Base-by-base conservation (phyloP, 2,113 vertebrate genomes). In the Anarrhichthys ocellatus region DNA sequence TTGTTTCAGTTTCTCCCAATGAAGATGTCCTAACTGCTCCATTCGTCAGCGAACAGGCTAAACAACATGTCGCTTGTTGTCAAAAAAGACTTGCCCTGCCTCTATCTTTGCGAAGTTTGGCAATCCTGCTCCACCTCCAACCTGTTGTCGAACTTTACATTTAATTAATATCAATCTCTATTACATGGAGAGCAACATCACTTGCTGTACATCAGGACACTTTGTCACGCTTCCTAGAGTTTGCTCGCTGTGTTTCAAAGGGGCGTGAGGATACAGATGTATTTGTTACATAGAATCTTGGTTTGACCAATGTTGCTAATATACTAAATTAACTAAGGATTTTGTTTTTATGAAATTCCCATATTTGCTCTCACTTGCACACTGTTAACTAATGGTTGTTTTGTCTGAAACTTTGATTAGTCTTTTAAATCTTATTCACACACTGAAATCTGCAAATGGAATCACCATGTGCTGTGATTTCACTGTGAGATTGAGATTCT, bases 371-470 rank as follows among this genome's bases (percentile, higher is more conserved):
- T 27, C 27, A 24, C 17, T 59, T 40, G 61, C 10, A 24, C 48
- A 58, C 18, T 32, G 4, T 67, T 48, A 66, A 71, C 42, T 62
- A 22, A 64, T 68, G 32, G 11, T 6, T 40, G 10, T 20, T 46
- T 10, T 36, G 6, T n/a, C 14, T 65, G 9, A 76, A 34, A 42
- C 54, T 56, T 18, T 62, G 14, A 38, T 65, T 9, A 2, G 2
- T 76, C 29, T 40, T 62, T 81, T 46, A 48, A 88, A 77, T 73
- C 50, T n/a, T 65, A 68, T 79, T 66, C 56, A 4, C 32, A 63
- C 32, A 36, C 32, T 36, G 32, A 63, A 63, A 36, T 36, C 61
- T 20, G 18, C 61, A 22, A 34, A 36, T 22, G 22, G 38, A 22
- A 65, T 42, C 63, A 46, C 42, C 48, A 71, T 80, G 36, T 67